A percentile compares a stretch with the other conserved stretches of the same genome.
Conservation (phyloP, 92 coral and sea anemone genomes). For the Heliopora coerulea region DNA sequence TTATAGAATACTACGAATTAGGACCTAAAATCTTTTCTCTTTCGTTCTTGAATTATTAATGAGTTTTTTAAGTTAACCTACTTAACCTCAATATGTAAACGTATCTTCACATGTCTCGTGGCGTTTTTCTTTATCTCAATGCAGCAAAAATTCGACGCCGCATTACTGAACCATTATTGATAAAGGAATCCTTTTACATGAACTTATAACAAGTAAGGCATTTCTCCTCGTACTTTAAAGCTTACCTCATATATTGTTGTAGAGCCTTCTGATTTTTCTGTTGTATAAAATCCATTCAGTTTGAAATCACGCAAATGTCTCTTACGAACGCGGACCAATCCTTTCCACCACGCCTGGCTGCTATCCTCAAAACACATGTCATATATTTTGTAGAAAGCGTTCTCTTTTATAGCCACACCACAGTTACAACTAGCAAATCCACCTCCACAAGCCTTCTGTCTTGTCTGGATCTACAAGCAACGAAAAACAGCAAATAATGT, state of each 20-base stretch:
- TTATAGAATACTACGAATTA: no score
- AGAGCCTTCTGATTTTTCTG: conserved; percentile 22
- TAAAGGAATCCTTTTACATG: no score
- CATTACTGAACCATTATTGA: no score
- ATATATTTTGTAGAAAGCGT: conserved; percentile 3
- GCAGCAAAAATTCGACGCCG: no score
- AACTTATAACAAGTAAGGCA: no score
- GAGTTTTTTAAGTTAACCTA: no score
- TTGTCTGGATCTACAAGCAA: conserved; percentile 2
- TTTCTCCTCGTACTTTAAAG: not conserved
- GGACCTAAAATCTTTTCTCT: no score
- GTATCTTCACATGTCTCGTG: no score
- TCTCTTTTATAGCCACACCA: conserved; percentile 16
- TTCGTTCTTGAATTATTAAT: no score
- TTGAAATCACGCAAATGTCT: not conserved
- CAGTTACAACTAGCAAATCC: conserved; percentile 19
- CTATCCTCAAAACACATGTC: not conserved
- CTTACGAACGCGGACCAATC: not conserved
- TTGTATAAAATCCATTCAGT: conserved; percentile 12
- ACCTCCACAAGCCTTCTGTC: conserved; percentile 1
- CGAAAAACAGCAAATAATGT: no score
- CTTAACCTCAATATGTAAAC: no score
- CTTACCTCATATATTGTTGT: conserved; percentile 41
- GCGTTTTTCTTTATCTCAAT: no score
- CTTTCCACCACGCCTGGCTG: conserved; percentile 2